These are phyloP conservation scores for Aphidoletes aphidimyza DNA, from an alignment of 2,888 invertebrate species.

Conservation along the genomic window DNA sequence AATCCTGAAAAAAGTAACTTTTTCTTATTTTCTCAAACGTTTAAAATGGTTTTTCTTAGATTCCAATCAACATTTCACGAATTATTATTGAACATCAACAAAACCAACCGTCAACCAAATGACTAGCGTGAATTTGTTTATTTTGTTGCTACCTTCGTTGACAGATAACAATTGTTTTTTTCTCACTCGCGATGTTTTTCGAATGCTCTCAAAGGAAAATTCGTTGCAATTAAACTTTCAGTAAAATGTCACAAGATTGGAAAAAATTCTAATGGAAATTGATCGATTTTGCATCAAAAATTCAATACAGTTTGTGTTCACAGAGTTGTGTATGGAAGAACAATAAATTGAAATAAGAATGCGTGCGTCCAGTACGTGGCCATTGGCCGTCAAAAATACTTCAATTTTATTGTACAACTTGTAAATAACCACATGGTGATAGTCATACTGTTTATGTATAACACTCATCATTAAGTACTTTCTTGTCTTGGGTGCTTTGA, in stretches of 20 bases:
- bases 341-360: neutral
- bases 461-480: neutral
- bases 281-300: neutral
- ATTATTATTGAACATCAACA: neutral
- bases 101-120: neutral
- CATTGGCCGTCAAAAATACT: neutral
- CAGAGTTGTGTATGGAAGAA: neutral
- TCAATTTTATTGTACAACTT: too few relatives aligned
- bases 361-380: neutral
- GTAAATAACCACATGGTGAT: neutral
- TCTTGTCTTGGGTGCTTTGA: too few relatives aligned
- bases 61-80: too few relatives aligned
- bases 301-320: neutral
- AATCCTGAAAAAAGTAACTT: too few relatives aligned
- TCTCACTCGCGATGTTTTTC: neutral
- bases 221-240: too few relatives aligned
- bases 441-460: neutral
- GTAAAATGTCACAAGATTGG: too few relatives aligned
- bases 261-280: too few relatives aligned
- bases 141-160: neutral
- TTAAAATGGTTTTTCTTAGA: too few relatives aligned
- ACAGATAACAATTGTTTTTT: neutral
- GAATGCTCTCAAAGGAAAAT: neutral
- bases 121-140: slow-evolving; percentile 22
- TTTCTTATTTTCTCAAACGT: too few relatives aligned